These are phyloP conservation scores for Dynastes tityus DNA, from an alignment of 2,888 invertebrate species.

Conservation along the genomic window DNA sequence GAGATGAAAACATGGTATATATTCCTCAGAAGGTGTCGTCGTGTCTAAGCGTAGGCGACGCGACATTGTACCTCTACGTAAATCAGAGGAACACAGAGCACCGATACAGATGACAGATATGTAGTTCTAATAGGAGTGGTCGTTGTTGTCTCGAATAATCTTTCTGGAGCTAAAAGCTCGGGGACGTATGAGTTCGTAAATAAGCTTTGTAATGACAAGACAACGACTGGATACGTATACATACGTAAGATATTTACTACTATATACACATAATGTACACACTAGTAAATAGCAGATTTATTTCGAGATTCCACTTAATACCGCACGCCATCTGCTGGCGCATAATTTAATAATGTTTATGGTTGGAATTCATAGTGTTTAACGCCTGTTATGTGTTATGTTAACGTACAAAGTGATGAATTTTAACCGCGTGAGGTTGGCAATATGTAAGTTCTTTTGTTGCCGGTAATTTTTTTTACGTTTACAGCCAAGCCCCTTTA, in stretches of 20 bases:
- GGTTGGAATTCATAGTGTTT: background rate
- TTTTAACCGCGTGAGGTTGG: no score
- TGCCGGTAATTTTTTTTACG: background rate
- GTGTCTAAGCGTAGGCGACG: slow-evolving; percentile 46
- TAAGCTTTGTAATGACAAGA: slow-evolving; percentile 26
- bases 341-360: background rate
- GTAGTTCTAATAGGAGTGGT: slow-evolving; percentile 44
- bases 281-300: background rate
- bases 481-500: no score
- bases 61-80: slow-evolving; percentile 42
- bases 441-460: no score
- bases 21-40: slow-evolving; percentile 36
- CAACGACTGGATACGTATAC: slow-evolving; percentile 4
- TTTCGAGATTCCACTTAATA: background rate
- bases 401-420: no score
- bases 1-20: background rate
- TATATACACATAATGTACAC: background rate
- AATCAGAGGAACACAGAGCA: slow-evolving; percentile 36
- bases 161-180: slow-evolving; percentile 20
- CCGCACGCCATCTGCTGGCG: background rate
- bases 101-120: slow-evolving; percentile 45
- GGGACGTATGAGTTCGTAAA: slow-evolving; percentile 25
- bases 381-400: background rate
- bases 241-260: background rate
- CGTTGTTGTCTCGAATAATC: slow-evolving; percentile 37